Evolutionary conservation across 2,888 invertebrate genomes (phyloP).

Genomic region (Apoda limacodes): DNA sequence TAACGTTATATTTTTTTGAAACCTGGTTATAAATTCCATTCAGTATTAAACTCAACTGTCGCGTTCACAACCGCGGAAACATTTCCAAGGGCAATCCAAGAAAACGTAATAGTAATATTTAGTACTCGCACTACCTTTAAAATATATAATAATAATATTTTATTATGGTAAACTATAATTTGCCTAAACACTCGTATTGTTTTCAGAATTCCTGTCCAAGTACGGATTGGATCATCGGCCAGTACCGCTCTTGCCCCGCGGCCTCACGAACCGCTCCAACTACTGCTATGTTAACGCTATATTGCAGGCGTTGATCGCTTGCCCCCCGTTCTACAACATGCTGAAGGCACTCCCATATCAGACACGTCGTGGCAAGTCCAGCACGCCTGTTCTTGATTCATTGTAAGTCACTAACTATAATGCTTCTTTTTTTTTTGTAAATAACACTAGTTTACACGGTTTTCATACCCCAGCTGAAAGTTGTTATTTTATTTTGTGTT

Average conservation of each 20-base stretch:
- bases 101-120: too few species aligned
- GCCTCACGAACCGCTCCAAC: slow-evolving; percentile 92
- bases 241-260: slow-evolving; percentile 87
- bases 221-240: slow-evolving; percentile 84
- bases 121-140: too few species aligned
- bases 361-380: slow-evolving; percentile 69
- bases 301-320: slow-evolving; percentile 92
- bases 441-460: too few species aligned
- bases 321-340: slow-evolving; percentile 95
- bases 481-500: too few species aligned
- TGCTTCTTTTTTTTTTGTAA: too few species aligned
- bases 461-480: too few species aligned
- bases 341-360: slow-evolving; percentile 81
- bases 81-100: too few species aligned
- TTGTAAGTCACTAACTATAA: too few species aligned
- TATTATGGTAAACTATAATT: background rate
- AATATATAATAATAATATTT: background rate
- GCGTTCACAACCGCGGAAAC: too few species aligned
- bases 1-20: too few species aligned
- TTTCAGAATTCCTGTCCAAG: slow-evolving; percentile 79
- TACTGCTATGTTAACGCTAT: slow-evolving; percentile 98
- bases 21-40: too few species aligned
- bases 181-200: slow-evolving; percentile 16
- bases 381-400: slow-evolving; percentile 90
- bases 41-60: too few species aligned